Conservation (phyloP, 2,888 invertebrate genomes). For the Erebia aethiops region DNA sequence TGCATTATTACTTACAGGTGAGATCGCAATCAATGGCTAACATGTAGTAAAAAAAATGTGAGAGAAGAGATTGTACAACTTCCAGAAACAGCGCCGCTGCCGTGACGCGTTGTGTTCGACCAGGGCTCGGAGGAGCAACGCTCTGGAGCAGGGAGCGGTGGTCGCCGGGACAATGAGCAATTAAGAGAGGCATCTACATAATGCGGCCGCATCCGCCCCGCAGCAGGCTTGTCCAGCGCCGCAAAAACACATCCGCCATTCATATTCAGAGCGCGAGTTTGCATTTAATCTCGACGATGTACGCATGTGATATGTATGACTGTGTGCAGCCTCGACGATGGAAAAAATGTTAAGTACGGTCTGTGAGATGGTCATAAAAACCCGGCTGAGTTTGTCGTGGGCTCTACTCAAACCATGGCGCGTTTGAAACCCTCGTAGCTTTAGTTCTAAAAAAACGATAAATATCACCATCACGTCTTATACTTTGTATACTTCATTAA, state of each 20-base stretch:
- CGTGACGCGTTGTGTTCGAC: not conserved
- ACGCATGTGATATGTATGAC: not conserved
- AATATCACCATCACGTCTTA: no score
- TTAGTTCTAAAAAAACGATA: no score
- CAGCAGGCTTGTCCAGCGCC: not conserved
- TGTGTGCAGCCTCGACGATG: not conserved
- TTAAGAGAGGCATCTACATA: constrained; percentile 27
- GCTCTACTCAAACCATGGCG: no score
- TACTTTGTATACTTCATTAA: no score
- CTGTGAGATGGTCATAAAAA: no score
- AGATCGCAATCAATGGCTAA: no score
- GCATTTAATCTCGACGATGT: not conserved
- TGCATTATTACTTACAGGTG: no score
- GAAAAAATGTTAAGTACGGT: not conserved
- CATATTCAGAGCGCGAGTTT: constrained; percentile 51
- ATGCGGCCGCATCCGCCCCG: constrained; percentile 12
- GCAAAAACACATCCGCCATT: constrained; percentile 40
- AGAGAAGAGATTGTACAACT: no score
- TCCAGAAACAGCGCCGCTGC: not conserved
- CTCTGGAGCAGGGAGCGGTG: not conserved
- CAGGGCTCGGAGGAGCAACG: not conserved
- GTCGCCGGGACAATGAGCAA: constrained; percentile 26
- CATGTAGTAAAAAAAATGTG: no score
- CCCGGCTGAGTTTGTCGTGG: no score
- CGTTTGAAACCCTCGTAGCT: no score